Evolutionary conservation across 2,113 vertebrate genomes (phyloP), one percentile per base, ranked within the genome.

Genomic region (Ceyx melanurus): DNA sequence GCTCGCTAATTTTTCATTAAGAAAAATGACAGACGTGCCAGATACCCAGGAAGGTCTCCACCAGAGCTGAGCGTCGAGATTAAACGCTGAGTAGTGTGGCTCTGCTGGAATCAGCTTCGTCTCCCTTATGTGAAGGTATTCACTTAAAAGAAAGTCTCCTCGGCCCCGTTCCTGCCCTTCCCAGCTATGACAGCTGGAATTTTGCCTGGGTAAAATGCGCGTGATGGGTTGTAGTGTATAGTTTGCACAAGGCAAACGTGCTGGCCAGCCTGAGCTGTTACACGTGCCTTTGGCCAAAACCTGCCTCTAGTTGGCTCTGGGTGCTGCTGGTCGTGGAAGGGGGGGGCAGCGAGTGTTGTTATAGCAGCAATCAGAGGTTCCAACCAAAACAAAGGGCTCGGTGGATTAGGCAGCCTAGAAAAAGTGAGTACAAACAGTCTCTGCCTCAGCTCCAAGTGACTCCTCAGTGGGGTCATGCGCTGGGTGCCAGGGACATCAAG

Each of bases 1-100:
- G 68, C 88, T 95, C 1, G 7, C 91, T 86, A 89, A 97, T 96
- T 97, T 97, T 96, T 96, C 95, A 94, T 85, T 37, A 87, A 95
- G 95, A 96, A 92, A 95, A 97, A 95, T 87, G 94, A 89, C 86
- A 90, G 86, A 28, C 81, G 78, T 91, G 67, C 68, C 61, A 82
- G 88, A 51, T 14, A 57, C 62, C 86, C 84, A 74, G 4, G 43
- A 43, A 93, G 83, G 90, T 73, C 90, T 89, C 89, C 3, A 1
- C 15, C 26, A 91, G 23, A 15, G 77, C 58, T 51, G 35, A 6
- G n/a, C 65, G 19, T 79, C 42, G 15, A 92, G 92, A 94, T 89
- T 37, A 85, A 90, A 35, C 82, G 60, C 54, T 20, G 65, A 84
- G 72, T 31, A 88, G 33, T 23, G 56, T 21, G 67, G 73, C 67